Conservation (phyloP, 2,113 vertebrate genomes). For the Elephas maximus region DNA sequence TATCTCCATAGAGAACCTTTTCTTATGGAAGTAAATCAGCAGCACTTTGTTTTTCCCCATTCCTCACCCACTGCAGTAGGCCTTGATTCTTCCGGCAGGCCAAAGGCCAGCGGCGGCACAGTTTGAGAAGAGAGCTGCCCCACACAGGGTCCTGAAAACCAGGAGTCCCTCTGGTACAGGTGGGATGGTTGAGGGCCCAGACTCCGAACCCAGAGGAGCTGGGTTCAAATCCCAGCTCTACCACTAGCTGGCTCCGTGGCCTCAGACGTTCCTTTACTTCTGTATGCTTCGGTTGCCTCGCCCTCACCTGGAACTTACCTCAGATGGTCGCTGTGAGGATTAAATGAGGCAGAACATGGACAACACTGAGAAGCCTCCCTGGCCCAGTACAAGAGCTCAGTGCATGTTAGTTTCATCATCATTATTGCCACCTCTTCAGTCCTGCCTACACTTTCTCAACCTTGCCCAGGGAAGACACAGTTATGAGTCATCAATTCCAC, state of each 20-base stretch:
- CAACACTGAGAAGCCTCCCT: background rate
- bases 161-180: background rate
- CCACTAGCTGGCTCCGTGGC: background rate
- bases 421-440: background rate
- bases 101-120: background rate
- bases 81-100: background rate
- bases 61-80: constrained; percentile 17
- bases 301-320: background rate
- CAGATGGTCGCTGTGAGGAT: background rate
- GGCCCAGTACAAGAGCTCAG: background rate
- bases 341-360: background rate
- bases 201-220: background rate
- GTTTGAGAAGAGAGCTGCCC: background rate
- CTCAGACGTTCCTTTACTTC: background rate
- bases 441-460: background rate
- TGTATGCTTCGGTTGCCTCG: background rate
- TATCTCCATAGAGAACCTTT: background rate
- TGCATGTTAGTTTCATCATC: background rate
- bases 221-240: background rate
- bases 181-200: background rate
- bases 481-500: constrained; percentile 58
- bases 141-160: background rate
- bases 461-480: background rate
- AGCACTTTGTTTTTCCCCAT: constrained; percentile 4
- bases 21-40: constrained; percentile 1